Conservation (phyloP, 2,113 vertebrate species). For the Trachemys scripta region DNA sequence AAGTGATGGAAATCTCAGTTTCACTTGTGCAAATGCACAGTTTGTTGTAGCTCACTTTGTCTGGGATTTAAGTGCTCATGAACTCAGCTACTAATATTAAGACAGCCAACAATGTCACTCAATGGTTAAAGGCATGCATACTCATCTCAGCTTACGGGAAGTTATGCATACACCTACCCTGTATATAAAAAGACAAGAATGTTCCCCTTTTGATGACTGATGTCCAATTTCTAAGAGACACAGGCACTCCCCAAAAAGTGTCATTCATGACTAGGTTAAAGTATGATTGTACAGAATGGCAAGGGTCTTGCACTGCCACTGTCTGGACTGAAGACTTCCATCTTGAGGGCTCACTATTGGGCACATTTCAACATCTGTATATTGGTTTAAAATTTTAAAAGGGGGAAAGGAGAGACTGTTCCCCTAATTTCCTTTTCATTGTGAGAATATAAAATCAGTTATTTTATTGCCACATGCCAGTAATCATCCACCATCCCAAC, state of each 20-base stretch:
- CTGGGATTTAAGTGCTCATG: neutral
- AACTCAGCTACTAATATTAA: neutral
- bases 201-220: neutral
- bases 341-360: neutral
- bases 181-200: neutral
- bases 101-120: neutral
- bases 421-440: neutral
- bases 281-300: neutral
- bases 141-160: neutral
- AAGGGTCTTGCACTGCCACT: neutral
- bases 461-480: neutral
- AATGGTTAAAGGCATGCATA: neutral
- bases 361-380: neutral
- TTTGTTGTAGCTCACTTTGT: rapidly evolving
- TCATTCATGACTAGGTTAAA: neutral
- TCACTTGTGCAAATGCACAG: neutral
- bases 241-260: neutral
- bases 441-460: neutral
- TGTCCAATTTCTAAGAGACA: neutral
- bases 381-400: neutral
- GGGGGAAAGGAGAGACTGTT: neutral
- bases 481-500: neutral
- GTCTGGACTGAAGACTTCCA: neutral
- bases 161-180: neutral
- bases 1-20: neutral